Base-by-base conservation (phyloP, 2,888 invertebrate species). In the Melanargia galathea region DNA sequence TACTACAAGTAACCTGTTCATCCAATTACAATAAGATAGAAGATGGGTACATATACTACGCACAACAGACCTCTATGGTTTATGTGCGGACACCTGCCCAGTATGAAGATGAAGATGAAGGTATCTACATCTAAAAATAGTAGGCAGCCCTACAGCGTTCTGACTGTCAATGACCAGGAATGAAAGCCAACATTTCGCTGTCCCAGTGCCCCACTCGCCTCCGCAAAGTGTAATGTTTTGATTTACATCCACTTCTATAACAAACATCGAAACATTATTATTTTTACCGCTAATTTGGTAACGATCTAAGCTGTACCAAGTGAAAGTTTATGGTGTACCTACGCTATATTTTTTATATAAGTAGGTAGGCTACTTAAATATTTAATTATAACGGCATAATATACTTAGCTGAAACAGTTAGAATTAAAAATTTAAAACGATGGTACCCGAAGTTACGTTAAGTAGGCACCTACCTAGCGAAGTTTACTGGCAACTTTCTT, bases 111-210 rank as follows among this genome's bases (percentile, higher is more conserved):
- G 8, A 35, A 35, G 35, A 35, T 3, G 35, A 35, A 35, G 35
- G 1, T 35, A n/a, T n/a, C n/a, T 13, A 4, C 13, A 35, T 3
- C 13, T 33, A 33, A 2, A 20, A 48, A 26, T 24, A 26, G 4
- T 46, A 46, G 38, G 22, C 58, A 58, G 13, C 74, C 74, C 79
- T 80, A 79, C 82, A 79, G 73, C n/a, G n/a, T n/a, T n/a, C 68
- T 55, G 26, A 5, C 74, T 71, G 81, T 79, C 81, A 80, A 79
- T 78, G 79, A 75, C 77, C 75, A 73, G 70, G 71, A 70, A 67
- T 68, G 71, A 72, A 87, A 87, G 88, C 80, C 78, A 79, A 75
- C 80, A 81, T 83, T 86, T 83, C 82, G 83, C 81, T 75, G 88
- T 38, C 84, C 86, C 73, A 87, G 83, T 87, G 77, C 71, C 86